These are phyloP conservation scores for Cirrhinus mrigala DNA, from an alignment of 2,797 vertebrate genomes.

Conservation along the genomic window DNA sequence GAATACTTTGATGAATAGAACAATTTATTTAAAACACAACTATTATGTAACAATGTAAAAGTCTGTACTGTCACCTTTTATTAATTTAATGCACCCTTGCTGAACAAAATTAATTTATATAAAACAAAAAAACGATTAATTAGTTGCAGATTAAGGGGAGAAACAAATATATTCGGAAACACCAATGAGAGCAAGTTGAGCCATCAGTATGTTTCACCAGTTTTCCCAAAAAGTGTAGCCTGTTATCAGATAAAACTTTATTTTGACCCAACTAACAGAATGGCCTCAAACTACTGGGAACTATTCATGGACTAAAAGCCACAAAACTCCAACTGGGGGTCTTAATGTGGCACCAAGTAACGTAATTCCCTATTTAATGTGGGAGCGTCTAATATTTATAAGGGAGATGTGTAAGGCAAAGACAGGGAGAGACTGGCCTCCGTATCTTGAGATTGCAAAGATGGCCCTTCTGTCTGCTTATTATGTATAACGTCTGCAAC, in stretches of 20 bases:
- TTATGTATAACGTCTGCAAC: constrained; percentile 52
- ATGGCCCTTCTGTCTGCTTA: constrained; percentile 29
- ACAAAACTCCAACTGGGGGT: background rate
- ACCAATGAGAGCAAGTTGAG: too few relatives aligned
- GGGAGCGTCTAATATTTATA: constrained; percentile 5
- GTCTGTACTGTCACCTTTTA: too few relatives aligned
- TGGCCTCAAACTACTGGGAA: background rate
- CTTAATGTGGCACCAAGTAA: background rate
- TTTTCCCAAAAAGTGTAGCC: too few relatives aligned
- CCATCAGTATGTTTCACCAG: too few relatives aligned
- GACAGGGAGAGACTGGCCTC: background rate
- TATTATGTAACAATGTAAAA: too few relatives aligned
- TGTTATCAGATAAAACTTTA: background rate
- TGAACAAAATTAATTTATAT: too few relatives aligned
- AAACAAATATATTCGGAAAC: too few relatives aligned
- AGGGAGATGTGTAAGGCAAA: background rate
- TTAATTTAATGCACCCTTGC: too few relatives aligned
- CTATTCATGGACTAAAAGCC: background rate
- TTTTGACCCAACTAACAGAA: background rate
- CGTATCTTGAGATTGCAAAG: constrained; percentile 47
- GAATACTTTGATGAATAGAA: background rate
- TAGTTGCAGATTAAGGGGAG: too few relatives aligned
- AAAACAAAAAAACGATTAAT: too few relatives aligned
- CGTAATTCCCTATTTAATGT: background rate
- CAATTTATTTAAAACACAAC: background rate